These are phyloP conservation scores for Nesometra sesokonis DNA, from an alignment of 35 echinoderm and acorn worm genomes.

Conservation along the genomic window DNA sequence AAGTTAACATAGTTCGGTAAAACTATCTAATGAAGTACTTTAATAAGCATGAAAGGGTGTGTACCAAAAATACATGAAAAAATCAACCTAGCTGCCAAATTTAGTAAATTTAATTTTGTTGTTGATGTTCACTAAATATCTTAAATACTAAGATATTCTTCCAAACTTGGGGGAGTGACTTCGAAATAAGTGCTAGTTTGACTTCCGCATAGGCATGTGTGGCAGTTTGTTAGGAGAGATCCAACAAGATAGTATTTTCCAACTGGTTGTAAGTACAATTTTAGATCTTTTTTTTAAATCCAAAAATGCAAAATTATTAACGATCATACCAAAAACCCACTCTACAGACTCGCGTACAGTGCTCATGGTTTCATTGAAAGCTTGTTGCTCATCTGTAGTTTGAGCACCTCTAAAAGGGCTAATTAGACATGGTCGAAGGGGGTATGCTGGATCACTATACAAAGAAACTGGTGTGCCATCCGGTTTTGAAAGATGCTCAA, in stretches of 20 bases:
- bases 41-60: too few relatives aligned
- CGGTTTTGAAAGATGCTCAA: slow-evolving; percentile 1
- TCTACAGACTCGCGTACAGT: slow-evolving; percentile 25
- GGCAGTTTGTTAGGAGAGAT: slow-evolving; percentile 7
- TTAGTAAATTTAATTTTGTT: too few relatives aligned
- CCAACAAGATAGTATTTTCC: slow-evolving; percentile 30
- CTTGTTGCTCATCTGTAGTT: slow-evolving; percentile 19
- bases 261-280: slow-evolving; percentile 10
- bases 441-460: slow-evolving; percentile 62
- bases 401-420: slow-evolving; percentile 15
- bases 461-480: slow-evolving; percentile 12
- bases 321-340: slow-evolving; percentile 36
- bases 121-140: too few relatives aligned
- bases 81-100: too few relatives aligned
- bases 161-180: too few relatives aligned
- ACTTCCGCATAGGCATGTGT: slow-evolving; percentile 24
- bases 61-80: too few relatives aligned
- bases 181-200: too few relatives aligned
- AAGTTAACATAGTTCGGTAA: too few relatives aligned
- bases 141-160: too few relatives aligned
- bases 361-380: slow-evolving; percentile 13
- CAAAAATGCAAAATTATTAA: slow-evolving; percentile 14
- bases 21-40: too few relatives aligned
- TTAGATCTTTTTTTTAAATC: slow-evolving; percentile 37
- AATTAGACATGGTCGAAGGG: not conserved